Base-by-base conservation (phyloP, 2,113 vertebrate genomes). In the Holacanthus passer region DNA sequence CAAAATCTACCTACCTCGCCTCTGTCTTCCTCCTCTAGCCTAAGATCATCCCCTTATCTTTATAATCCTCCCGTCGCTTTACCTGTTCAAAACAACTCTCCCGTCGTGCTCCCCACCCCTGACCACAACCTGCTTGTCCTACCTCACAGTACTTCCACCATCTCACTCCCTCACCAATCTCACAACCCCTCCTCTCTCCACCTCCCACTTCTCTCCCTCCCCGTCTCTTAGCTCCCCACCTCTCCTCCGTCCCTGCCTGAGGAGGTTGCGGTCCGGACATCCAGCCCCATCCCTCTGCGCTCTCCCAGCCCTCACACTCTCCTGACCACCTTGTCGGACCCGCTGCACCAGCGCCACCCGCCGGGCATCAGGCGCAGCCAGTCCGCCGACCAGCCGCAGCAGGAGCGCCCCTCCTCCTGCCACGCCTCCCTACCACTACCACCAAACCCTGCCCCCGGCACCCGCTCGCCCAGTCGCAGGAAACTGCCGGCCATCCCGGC, bases 201-300 rank as follows among this genome's bases (percentile, higher is more conserved):
- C 52, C 73, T 68, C 73, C 87, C 87, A 45, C 58, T 69, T 84
- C 84, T 84, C 81, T 72, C 62, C 88, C 12, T 66, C n/a, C 83
- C 81, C 82, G 56, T 95, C 94, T 96, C 93, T 94, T 95, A 98
- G 97, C 91, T 96, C 93, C 96, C 91, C 92, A 96, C 96, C 95
- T 97, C 95, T 95, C 97, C 96, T 90, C 95, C 94, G 62, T 96
- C 96, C 91, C 95, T 97, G 93, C 96, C 96, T 50, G 96, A 97
- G 77, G 95, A 95, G 78, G 69, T 91, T 2, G 80, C 81, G 20
- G 87, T 91, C 84, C 95, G 96, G 96, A 96, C 95, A 73, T 95
- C 89, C 93, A 96, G 95, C 85, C 95, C 96, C 93, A 78, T 95
- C 87, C 92, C 91, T 63, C 94, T 97, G 89, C 93, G 96, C 89